Evolutionary conservation across 2,797 vertebrate species (phyloP), one percentile per base, ranked within the genome.

Genomic region (Prunella strophiata): DNA sequence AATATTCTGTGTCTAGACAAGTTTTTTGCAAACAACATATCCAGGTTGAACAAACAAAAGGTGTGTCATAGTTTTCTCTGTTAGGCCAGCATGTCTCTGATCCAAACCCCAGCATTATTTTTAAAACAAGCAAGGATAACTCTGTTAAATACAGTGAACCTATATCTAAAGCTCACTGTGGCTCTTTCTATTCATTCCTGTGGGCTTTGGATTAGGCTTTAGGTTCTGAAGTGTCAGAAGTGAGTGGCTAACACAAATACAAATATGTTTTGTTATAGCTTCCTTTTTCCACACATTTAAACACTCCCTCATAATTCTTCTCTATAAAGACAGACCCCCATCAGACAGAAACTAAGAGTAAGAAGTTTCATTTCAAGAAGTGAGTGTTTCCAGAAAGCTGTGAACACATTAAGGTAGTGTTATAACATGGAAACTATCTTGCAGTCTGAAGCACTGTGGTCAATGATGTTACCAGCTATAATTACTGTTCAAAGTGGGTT

Each of bases 341-440:
- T 40, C 52, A 50, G 51, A 52, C 25, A 87, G 63, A 93, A 89
- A 79, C 70, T n/a, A 85, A 90, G 47, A 95, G 52, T 55, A 61
- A 40, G n/a, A 63, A 76, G 48, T 90, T 91, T 94, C 38, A 29
- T 61, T 93, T 94, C 63, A 55, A 93, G 80, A 88, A 93, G n/a
- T 72, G 70, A 90, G 25, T 78, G 23, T 94, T 88, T 90, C 85
- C 91, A 84, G 70, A 84, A 90, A 80, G 65, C 62, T 58, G 20
- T 40, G 54, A 85, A 40, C n/a, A 11, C 36, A 22, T 61, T 67
- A 77, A 67, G 20, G 26, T 50, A 32, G 45, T 55, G 55, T 74
- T 74, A 82, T 57, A 89, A 61, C 20, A 21, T 61, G 90, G 75
- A 93, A 95, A 88, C 47, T 78, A 48, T 88, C 83, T 93, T 93